Evolutionary conservation across 2,888 invertebrate genomes (phyloP), one percentile per base, ranked within the genome.

Genomic region (Idaea biselata): DNA sequence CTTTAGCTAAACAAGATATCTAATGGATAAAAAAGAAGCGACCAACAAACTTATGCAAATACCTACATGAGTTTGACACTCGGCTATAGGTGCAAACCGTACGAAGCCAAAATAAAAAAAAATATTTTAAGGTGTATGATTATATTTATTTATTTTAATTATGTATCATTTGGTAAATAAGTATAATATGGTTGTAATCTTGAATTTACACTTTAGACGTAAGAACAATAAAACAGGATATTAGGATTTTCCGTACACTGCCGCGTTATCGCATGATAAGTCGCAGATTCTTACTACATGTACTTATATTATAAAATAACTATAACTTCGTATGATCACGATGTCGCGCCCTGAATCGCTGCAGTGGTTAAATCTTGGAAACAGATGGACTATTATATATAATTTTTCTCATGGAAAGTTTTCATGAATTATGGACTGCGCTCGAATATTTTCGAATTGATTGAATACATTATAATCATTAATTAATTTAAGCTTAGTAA

Each of bases 401-500:
- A 32, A 32, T 44, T 8, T 44, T 14, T 44, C 44, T 14, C 1
- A 33, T 25, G 1, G 25, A 3, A 25, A 25, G 1, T 33, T 33
- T 33, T 33, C 14, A 11, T 33, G 14, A 33, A 11, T 33, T 33
- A 33, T 33, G 14, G 44, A 44, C 44, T 44, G 11, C 0, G 14
- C 44, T 44, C 7, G 44, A 44, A 44, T 44, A 44, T 7, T 44
- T 11, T 44, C 14, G 58, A 64, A 62, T 62, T 60, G 58, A 58
- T 62, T 56, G 58, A 60, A 58, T 62, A n/a, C n/a, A n/a, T n/a
- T n/a, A 25, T 62, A 60, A 58, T 58, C 58, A 14, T 16, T 58
- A 59, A 63, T 62, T 54, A 58, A 53, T 64, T 60, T 58, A 61
- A 44, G 44, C 11, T 44, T 25, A 3, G 5, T 25, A 3, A 0